phyloP scores from a whole-genome alignment of 2,888 invertebrate genomes.

The Rugalucina vietnamica region DNA sequence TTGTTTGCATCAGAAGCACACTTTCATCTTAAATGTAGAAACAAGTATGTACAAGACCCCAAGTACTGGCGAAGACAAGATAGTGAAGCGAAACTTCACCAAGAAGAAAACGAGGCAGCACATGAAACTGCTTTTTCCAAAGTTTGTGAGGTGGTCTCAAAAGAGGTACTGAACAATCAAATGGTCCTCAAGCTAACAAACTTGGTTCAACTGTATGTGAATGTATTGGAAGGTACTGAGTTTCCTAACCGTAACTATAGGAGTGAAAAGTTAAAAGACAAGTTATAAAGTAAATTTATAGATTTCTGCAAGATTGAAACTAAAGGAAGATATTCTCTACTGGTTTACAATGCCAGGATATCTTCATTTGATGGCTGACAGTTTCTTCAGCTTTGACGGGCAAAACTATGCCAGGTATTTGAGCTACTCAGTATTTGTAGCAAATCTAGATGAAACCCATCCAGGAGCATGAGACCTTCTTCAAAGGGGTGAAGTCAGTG shows the following conservation, averaged over 20 bases:
- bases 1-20: slow-evolving; percentile 23
- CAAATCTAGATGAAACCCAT: slow-evolving; percentile 58
- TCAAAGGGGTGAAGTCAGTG: slow-evolving; percentile 55
- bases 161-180: not conserved
- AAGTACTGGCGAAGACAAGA: not conserved
- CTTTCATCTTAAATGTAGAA: slow-evolving; percentile 6
- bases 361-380: slow-evolving; percentile 40
- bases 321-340: not conserved
- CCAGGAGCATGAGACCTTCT: slow-evolving; percentile 49
- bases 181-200: not conserved
- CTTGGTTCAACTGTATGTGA: not conserved
- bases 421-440: slow-evolving; percentile 45
- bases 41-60: slow-evolving; percentile 14
- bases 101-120: not conserved
- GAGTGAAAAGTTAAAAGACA: not conserved
- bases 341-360: not conserved
- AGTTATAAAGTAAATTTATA: not conserved
- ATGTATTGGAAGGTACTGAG: not conserved
- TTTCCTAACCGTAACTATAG: not conserved
- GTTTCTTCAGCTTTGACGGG: slow-evolving; percentile 62
- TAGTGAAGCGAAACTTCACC: not conserved
- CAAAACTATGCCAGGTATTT: slow-evolving; percentile 61
- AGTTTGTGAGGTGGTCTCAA: slow-evolving; percentile 4
- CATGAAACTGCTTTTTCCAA: slow-evolving; percentile 10
- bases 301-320: not conserved